A percentile compares a stretch with the other conserved stretches of the same genome.
Evolutionary conservation across 2,113 vertebrate genomes (phyloP).

Genomic region (Psittacara wagleri): DNA sequence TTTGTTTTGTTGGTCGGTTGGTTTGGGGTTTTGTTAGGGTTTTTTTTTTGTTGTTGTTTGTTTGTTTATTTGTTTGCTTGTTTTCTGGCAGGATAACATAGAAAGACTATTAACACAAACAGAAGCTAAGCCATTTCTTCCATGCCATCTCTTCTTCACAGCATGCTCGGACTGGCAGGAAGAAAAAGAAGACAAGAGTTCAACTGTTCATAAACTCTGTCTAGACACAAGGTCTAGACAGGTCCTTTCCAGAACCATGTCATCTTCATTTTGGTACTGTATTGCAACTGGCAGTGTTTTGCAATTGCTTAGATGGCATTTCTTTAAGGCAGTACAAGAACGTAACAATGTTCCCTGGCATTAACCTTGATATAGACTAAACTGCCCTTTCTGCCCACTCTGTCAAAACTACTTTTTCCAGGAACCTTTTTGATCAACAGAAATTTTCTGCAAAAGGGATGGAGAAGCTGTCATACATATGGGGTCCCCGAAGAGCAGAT

Average conservation of each 20-base stretch:
- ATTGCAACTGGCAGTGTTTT: background rate
- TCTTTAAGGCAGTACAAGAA: background rate
- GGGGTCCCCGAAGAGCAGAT: background rate
- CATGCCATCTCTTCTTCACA: background rate
- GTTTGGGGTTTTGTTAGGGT: background rate
- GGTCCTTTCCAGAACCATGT: background rate
- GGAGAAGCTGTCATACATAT: background rate
- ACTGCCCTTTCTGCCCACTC: background rate
- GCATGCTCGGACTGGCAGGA: background rate
- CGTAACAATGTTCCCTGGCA: no score
- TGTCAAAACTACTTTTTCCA: background rate
- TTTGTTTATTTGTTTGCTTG: background rate
- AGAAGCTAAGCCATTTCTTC: background rate
- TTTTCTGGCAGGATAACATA: background rate
- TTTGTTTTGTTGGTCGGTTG: background rate
- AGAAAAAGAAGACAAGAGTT: background rate
- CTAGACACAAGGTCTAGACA: conserved; percentile 40
- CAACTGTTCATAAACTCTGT: background rate
- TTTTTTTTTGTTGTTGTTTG: background rate
- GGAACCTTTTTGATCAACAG: background rate
- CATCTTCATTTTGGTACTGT: background rate
- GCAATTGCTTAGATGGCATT: background rate
- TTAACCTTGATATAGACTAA: background rate
- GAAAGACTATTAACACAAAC: background rate
- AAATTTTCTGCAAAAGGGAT: background rate